Evolutionary conservation across 64 coral and sea anemone species (phyloP), one percentile per base, ranked within the genome.

Genomic region (Dendronephthya gigantea): DNA sequence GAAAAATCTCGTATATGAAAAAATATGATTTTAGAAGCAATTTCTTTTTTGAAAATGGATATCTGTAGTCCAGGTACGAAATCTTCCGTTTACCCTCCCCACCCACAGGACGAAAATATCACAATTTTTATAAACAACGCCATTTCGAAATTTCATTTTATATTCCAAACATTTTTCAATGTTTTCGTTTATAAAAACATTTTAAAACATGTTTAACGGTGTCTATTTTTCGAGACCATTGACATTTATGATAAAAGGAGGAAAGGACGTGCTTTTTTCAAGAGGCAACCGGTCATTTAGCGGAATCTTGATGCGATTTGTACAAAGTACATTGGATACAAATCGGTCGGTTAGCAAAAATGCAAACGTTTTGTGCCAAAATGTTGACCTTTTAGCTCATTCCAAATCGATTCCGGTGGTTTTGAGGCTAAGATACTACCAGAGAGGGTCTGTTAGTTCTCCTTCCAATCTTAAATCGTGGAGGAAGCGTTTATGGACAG

Each of bases 401-500:
- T n/a, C 55, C 19, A 12, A 23, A 62, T 23, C 55, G 25, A 27
- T 62, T 62, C 25, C 19, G 17, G 19, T 62, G 55, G 16, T 62
- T 62, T 62, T 62, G 25, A 62, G 25, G 8, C 55, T 6, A n/a
- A 62, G 55, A 22, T 62, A 0, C 25, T 62, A 62, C 25, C 55
- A 62, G 55, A 62, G 55, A 62, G 25, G 55, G 41, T 45, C 41
- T 45, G 41, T 11, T 45, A 45, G 11, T 27, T 27, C 55, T 5
- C 34, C 19, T 79, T 34, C 72, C 27, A 79, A 17, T 8, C 19
- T 29, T 79, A 39, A 15, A 36, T 34, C 17, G 15, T 35, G 19
- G 29, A 79, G 32, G 29, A 79, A 19, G 29, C 25, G 32, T 29
- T 49, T 93, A 51, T 93, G 92, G 92, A 83, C 83, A 35, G 40